Base-by-base conservation (phyloP, 2,888 invertebrate species). In the Marasmarcha lunaedactyla region DNA sequence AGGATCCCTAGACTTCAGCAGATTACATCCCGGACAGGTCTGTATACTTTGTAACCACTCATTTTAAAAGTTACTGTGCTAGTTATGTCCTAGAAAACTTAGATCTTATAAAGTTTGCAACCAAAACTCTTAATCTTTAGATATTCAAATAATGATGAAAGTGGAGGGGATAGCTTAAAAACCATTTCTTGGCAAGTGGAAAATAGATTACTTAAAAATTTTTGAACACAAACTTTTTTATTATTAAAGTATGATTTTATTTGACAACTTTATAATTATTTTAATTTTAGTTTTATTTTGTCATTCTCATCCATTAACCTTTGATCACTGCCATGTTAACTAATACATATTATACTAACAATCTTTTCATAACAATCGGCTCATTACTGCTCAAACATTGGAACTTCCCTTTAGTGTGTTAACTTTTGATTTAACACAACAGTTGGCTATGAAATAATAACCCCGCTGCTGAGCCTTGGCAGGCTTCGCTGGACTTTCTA, bases 1-100 rank as follows among this genome's bases (percentile, higher is more conserved):
- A 49, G 79, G 79, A 0, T 81, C 83, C 1, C 46, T 83, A 49
- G 83, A 83, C 60, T 81, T 79, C 55, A 72, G 76, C 20, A 68
- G 81, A 49, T 56, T 78, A 67, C 74, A 72, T 39, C 71, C 77
- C 0, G 77, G 78, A 45, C 81, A 84, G 85, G 85, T 85, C 76
- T 58, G 78, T 71, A 56, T 48, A 49, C 51, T 42, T 49, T 47
- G 55, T 46, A 42, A 42, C 39, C 25, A 34, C 13, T 35, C 34
- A 35, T n/a, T n/a, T n/a, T n/a, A n/a, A n/a, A n/a, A 44, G 47
- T 50, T 44, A 55, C 51, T 52, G 56, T 62, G 60, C 70, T 77
- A 71, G 78, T 72, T 71, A 78, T 78, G 76, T 77, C 71, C 63
- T 30, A 30, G 30, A 74, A 76, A 70, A 64, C 59, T 52, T 70